phyloP scores from a whole-genome alignment of 1,140 invertebrate species.

The Drepana arcuata region DNA sequence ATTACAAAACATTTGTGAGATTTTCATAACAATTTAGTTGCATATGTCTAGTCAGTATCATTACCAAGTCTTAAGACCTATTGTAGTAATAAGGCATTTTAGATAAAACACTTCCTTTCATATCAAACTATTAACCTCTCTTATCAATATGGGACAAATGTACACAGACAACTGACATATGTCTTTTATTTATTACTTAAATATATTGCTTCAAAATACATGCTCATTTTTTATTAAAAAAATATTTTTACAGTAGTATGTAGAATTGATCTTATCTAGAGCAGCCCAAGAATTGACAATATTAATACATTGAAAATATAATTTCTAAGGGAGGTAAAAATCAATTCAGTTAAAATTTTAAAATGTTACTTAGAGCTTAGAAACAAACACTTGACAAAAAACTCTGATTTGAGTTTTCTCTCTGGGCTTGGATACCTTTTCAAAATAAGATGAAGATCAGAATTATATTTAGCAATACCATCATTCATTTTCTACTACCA shows the following conservation, averaged over 20 bases:
- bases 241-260: constrained; percentile 54
- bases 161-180: constrained; percentile 50
- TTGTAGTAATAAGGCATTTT: constrained; percentile 69
- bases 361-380: too few species aligned
- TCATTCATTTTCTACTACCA: too few species aligned
- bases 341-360: too few species aligned
- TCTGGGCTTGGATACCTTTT: too few species aligned
- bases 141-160: constrained; percentile 62
- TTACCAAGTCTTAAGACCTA: constrained; percentile 66
- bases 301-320: constrained; percentile 17
- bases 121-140: constrained; percentile 69
- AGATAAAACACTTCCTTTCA: constrained; percentile 65
- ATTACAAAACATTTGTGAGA: constrained; percentile 45
- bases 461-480: too few species aligned
- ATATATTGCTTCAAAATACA: constrained; percentile 55
- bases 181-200: constrained; percentile 50
- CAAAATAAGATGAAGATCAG: too few species aligned
- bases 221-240: constrained; percentile 48
- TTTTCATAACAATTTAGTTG: constrained; percentile 48
- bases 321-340: too few species aligned
- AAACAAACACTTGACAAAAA: too few species aligned
- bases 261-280: constrained; percentile 49
- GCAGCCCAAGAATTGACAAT: constrained; percentile 59
- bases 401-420: too few species aligned
- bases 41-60: constrained; percentile 69